Evolutionary conservation across 2,888 invertebrate species (phyloP).

Genomic region (Oxyteleia sp.): DNA sequence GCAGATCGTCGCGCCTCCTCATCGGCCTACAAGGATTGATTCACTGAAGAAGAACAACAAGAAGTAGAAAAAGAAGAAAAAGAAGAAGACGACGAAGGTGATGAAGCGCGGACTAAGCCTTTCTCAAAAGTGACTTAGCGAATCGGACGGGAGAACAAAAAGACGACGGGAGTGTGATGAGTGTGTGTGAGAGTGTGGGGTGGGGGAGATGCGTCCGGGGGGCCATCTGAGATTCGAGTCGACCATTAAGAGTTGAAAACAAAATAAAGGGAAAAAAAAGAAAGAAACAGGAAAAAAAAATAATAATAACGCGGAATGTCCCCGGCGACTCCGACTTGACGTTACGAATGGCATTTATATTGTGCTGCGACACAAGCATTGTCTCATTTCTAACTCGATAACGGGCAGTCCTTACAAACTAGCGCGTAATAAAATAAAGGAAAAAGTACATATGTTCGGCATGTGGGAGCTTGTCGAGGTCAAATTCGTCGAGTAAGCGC

Average conservation of each 20-base stretch:
- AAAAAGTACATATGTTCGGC: slow-evolving; percentile 12
- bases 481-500: slow-evolving; percentile 41
- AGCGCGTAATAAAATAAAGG: slow-evolving; percentile 28
- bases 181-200: slow-evolving; percentile 71
- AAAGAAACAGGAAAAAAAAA: not conserved
- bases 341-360: slow-evolving; percentile 66
- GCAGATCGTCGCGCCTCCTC: slow-evolving; percentile 1
- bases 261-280: too few species aligned
- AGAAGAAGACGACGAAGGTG: slow-evolving; percentile 35
- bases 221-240: slow-evolving; percentile 31
- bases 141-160: slow-evolving; percentile 75
- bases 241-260: slow-evolving; percentile 10
- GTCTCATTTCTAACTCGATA: slow-evolving; percentile 49
- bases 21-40: slow-evolving; percentile 73
- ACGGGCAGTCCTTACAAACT: slow-evolving; percentile 46
- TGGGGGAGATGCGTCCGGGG: slow-evolving; percentile 37
- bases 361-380: slow-evolving; percentile 57
- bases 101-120: slow-evolving; percentile 80
- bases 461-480: slow-evolving; percentile 56
- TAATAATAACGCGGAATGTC: not conserved
- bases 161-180: slow-evolving; percentile 69
- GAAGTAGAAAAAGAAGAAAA: not conserved
- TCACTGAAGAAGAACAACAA: not conserved
- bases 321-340: slow-evolving; percentile 48
- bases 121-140: slow-evolving; percentile 76